Evolutionary conservation across 2,797 vertebrate genomes (phyloP), one percentile per base, ranked within the genome.

Genomic region (Euthynnus affinis): DNA sequence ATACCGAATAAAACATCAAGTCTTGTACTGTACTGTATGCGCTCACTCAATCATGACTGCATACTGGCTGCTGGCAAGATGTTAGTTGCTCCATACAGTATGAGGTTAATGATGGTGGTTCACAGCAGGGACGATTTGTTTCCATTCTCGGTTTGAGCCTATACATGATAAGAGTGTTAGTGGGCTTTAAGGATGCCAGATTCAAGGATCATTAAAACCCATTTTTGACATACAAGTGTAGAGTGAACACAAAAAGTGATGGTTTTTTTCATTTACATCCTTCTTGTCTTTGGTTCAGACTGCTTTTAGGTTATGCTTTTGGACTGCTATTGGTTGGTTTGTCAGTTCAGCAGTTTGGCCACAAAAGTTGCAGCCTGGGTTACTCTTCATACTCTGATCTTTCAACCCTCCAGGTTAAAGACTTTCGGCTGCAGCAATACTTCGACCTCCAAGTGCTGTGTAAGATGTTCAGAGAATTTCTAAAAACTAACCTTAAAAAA

Each of bases 91-190:
- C 29, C 53, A 17, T 49, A 51, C 29, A 76, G 20, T 53, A 29
- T 69, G 18, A 42, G 66, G 32, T 37, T 82, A 80, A 77, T 80
- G 79, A 77, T 53, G 61, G n/a, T 23, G 57, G 32, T 46, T 71
- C 69, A 63, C 72, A 79, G 78, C 71, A 22, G 40, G 73, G 61
- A 29, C 0, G 1, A 48, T 55, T 77, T 6, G 60, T 72, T 68
- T 69, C 48, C 40, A 44, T 74, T 46, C 61, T 18, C 20, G 2
- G 49, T 71, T 71, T 63, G 10, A 53, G 42, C 52, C 25, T 42
- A 9, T 23, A 57, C 37, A 42, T 56, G 49, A 70, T 40, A 53
- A 46, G 42, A 68, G 61, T 10, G 18, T 22, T 42, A 3, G 61
- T 5, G 10, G 9, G 25, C 61, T 60, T 62, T 69, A 55, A 59